phyloP scores from a whole-genome alignment of 2,113 vertebrate genomes.

The Tyrannus savana region DNA sequence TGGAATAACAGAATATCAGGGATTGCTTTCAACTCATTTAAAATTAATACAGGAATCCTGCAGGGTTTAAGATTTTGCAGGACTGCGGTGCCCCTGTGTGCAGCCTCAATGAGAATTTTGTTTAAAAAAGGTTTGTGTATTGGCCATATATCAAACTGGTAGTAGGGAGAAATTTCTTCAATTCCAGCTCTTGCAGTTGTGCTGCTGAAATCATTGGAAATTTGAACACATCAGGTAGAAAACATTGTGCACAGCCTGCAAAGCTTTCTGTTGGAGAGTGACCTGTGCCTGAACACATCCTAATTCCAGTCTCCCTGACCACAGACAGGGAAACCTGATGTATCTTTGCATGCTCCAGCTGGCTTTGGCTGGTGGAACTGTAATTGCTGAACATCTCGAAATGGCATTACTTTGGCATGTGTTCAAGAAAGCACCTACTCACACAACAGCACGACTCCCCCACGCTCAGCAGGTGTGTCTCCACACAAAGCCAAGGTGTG shows the following conservation, averaged over 20 bases:
- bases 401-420: background rate
- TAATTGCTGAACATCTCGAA: background rate
- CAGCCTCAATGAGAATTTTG: background rate
- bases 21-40: background rate
- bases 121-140: background rate
- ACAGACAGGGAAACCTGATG: background rate
- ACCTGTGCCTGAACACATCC: background rate
- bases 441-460: background rate
- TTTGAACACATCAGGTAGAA: rapidly evolving
- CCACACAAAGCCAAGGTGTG: background rate
- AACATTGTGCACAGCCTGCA: background rate
- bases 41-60: background rate
- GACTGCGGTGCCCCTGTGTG: background rate
- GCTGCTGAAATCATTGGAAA: background rate
- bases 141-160: background rate
- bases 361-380: background rate
- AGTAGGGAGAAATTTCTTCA: background rate
- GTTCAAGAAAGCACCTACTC: background rate
- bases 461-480: background rate
- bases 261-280: background rate
- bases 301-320: background rate
- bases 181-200: background rate
- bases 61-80: background rate
- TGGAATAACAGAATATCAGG: background rate
- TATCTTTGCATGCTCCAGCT: background rate